Conservation (phyloP, 2,113 vertebrate genomes). For the Jacana jacana region DNA sequence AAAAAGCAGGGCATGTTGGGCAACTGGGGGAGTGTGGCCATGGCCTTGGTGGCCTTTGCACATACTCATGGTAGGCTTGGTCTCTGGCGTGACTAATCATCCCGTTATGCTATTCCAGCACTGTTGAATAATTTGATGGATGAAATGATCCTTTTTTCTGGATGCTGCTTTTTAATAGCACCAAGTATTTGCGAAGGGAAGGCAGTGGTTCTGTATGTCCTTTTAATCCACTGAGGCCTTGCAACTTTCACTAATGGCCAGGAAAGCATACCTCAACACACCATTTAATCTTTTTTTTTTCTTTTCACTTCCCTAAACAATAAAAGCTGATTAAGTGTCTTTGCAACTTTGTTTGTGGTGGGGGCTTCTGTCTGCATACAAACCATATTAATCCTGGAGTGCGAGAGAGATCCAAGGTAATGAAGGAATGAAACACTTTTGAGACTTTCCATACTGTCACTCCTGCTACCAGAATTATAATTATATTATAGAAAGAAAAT, state of each 20-base stretch:
- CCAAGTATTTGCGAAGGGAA: neutral
- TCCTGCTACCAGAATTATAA: conserved; percentile 61
- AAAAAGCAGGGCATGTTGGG: fast-evolving
- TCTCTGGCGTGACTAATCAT: neutral
- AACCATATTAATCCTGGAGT: conserved; percentile 42
- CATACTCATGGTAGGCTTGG: fast-evolving
- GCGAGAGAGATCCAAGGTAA: neutral
- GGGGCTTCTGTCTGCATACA: neutral
- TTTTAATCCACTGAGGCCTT: neutral
- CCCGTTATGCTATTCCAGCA: neutral
- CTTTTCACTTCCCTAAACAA: neutral
- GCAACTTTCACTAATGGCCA: neutral
- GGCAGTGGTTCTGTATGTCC: neutral
- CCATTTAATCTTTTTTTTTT: neutral
- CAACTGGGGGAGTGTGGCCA: fast-evolving
- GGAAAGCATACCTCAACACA: neutral
- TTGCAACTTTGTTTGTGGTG: conserved; percentile 2
- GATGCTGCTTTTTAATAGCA: neutral
- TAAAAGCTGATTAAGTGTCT: conserved; percentile 60
- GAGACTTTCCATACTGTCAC: conserved; percentile 51
- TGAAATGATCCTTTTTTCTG: neutral
- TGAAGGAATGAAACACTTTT: conserved; percentile 56
- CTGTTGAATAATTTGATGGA: neutral
- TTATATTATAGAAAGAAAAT: conserved; percentile 62
- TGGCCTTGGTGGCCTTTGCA: neutral